These are phyloP conservation scores for Meloidogyne chitwoodi DNA, from an alignment of 1,140 invertebrate genomes.

Conservation along the genomic window DNA sequence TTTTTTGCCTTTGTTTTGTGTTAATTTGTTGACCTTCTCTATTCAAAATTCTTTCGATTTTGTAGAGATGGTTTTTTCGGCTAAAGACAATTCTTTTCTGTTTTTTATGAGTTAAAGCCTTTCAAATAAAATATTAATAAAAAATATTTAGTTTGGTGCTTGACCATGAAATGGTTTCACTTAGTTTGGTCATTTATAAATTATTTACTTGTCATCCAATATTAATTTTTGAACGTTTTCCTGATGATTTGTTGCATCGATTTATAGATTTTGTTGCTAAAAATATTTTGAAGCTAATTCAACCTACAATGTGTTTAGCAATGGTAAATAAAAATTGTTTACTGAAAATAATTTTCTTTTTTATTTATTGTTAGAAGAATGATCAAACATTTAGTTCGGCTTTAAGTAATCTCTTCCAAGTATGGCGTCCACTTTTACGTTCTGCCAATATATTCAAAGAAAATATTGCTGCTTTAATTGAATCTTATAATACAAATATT, in stretches of 20 bases:
- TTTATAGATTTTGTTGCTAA: conserved; percentile 23
- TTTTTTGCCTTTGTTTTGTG: too few species aligned
- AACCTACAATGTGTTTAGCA: conserved; percentile 9
- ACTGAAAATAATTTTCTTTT: background rate
- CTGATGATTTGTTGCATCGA: conserved; percentile 7
- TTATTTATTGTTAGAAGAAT: conserved; percentile 13
- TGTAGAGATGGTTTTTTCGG: background rate
- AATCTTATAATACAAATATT: conserved; percentile 3
- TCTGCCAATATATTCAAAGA: background rate
- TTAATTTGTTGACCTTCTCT: too few species aligned
- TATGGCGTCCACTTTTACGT: conserved; percentile 17
- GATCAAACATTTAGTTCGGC: conserved; percentile 16
- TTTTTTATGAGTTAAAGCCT: background rate
- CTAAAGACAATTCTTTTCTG: background rate
- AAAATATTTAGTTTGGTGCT: conserved; percentile 5
- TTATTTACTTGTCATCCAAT: conserved; percentile 26
- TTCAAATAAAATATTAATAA: background rate
- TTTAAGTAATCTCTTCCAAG: conserved; percentile 14
- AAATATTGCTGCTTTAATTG: conserved; percentile 1
- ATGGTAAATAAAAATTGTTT: background rate
- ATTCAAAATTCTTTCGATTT: too few species aligned
- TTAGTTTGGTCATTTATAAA: conserved; percentile 23
- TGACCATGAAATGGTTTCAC: conserved; percentile 24
- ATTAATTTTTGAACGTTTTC: conserved; percentile 23
- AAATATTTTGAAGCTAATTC: conserved; percentile 12